phyloP scores from a whole-genome alignment of 1,140 invertebrate genomes.

The Leptinotarsa lineolata region DNA sequence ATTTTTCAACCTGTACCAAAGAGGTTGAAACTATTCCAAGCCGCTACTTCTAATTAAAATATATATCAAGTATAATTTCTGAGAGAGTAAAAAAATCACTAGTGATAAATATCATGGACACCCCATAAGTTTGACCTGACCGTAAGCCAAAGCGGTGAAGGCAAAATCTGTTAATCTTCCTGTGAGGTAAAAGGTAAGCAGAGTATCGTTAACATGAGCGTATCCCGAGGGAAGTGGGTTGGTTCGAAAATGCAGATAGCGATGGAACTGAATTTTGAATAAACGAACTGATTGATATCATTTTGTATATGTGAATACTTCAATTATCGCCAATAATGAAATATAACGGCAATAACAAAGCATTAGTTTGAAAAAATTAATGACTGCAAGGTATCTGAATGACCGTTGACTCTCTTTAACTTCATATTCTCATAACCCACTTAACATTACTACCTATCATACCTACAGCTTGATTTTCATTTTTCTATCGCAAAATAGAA shows the following conservation, averaged over 20 bases:
- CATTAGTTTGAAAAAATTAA: too few relatives aligned
- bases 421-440: too few relatives aligned
- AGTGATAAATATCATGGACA: slow-evolving; percentile 15
- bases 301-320: too few relatives aligned
- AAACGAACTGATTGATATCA: too few relatives aligned
- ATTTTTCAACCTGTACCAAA: neutral
- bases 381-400: too few relatives aligned
- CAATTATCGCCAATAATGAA: too few relatives aligned
- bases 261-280: too few relatives aligned
- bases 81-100: neutral
- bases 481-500: too few relatives aligned
- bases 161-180: slow-evolving; percentile 9
- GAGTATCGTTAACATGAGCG: neutral
- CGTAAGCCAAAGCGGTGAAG: neutral
- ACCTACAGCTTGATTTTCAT: too few relatives aligned
- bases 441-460: too few relatives aligned
- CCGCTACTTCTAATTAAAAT: slow-evolving; percentile 6
- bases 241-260: neutral
- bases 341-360: too few relatives aligned
- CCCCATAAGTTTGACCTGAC: neutral
- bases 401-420: too few relatives aligned
- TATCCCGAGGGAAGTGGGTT: neutral
- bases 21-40: neutral
- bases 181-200: slow-evolving; percentile 13
- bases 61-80: neutral